Base-by-base conservation (phyloP, 2,113 vertebrate species). In the Orycteropus afer region DNA sequence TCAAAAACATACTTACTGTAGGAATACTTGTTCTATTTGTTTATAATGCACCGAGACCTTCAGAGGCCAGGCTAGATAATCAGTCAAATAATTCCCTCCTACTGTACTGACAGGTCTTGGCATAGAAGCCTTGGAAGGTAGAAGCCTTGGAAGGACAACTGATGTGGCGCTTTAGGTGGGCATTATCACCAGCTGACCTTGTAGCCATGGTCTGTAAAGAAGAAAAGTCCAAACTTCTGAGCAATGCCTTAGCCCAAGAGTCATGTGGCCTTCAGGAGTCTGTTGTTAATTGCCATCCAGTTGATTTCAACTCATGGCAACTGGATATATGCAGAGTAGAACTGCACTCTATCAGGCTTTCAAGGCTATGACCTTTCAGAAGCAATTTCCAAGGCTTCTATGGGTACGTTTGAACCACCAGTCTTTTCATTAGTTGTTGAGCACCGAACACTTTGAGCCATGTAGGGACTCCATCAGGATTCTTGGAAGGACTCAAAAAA, bases 1-100 rank as follows among this genome's bases (percentile, higher is more conserved):
- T 96, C 86, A 85, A 94, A 97, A 97, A 55, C 71, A 95, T 27
- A 57, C 40, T 20, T 29, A 67, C 47, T 25, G 2, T 57, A 77
- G 40, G 69, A 78, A 96, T 93, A 57, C 29, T 84, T 86, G 76
- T 71, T 79, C 53, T 82, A 34, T 79, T 87, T 81, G 59, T 57
- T 90, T 87, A 76, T 47, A 74, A n/a, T 1, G 4, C 71, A 20
- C 32, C 13, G 12, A 59, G 81, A 80, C 27, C 71, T 94, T 93
- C 87, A 59, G 84, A 81, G 53, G 59, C 3, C 20, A 93, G 86
- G 63, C 40, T 20, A 45, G 7, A 40, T 25, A 32, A 83, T 69
- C n/a, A 53, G 42, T 22, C 51, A 74, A 88, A 67, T 61, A 23
- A 25, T 45, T 37, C 57, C 57, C 61, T 77, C 37, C 57, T 37